A percentile compares a stretch with the other conserved stretches of the same genome.
Evolutionary conservation across 2,888 invertebrate genomes (phyloP).

Genomic region (Leptogaster cylindrica): DNA sequence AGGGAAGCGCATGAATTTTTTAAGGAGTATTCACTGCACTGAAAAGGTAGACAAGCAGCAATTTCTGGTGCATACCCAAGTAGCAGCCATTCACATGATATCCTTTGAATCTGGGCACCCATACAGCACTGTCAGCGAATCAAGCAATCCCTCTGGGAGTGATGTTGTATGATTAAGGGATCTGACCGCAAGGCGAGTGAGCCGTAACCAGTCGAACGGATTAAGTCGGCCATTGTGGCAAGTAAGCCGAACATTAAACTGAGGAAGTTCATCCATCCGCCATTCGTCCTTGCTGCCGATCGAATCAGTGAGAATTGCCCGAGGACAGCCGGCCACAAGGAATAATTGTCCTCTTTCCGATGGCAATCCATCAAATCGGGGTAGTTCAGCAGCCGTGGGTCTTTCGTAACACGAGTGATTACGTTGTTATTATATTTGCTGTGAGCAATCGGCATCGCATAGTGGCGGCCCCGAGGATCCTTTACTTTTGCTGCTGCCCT

Average conservation of each 20-base stretch:
- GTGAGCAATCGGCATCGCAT: constrained; percentile 10
- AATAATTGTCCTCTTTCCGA: constrained; percentile 26
- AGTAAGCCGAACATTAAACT: constrained; percentile 1
- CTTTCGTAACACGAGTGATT: constrained; percentile 38
- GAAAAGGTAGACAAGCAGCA: no score
- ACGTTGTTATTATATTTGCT: constrained; percentile 38
- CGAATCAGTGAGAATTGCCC: constrained; percentile 20
- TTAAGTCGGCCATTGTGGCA: constrained; percentile 33
- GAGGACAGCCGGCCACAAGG: constrained; percentile 22
- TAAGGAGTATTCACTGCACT: no score
- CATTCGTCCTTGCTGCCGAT: constrained; percentile 20
- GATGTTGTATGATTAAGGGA: constrained; percentile 36
- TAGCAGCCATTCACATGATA: no score
- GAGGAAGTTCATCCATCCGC: constrained; percentile 14
- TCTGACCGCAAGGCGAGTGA: constrained; percentile 34
- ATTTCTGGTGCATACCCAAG: no score
- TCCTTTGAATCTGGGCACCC: neutral
- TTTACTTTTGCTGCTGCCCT: neutral
- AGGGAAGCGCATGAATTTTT: no score
- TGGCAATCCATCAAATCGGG: constrained; percentile 37
- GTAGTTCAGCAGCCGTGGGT: constrained; percentile 18
- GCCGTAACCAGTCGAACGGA: constrained; percentile 30
- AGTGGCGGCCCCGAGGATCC: neutral
- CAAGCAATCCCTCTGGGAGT: neutral
- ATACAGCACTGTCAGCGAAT: neutral